Evolutionary conservation across 2,113 vertebrate genomes (phyloP).

Genomic region (Petroica traversi): DNA sequence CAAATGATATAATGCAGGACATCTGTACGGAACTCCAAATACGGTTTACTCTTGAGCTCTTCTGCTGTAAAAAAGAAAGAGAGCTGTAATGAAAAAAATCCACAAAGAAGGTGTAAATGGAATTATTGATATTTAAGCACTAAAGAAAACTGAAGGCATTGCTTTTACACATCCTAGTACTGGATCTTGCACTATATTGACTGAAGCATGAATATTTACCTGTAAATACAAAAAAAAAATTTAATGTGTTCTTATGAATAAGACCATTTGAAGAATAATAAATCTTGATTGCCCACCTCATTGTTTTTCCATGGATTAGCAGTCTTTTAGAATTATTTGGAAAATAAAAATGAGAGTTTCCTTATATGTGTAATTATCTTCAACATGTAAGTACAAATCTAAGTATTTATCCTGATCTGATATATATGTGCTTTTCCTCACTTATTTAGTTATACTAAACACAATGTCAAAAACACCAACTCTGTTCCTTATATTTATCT

Average conservation of each 20-base stretch:
- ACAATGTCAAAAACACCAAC: neutral
- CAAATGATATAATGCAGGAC: neutral
- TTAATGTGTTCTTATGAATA: neutral
- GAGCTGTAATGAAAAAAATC: neutral
- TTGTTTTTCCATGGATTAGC: neutral
- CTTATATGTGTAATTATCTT: neutral
- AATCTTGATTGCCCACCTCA: neutral
- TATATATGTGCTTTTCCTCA: neutral
- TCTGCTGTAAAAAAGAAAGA: neutral
- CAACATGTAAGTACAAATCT: neutral
- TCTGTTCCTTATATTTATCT: neutral
- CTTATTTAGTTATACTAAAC: neutral
- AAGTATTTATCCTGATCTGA: neutral
- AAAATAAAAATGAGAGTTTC: neutral
- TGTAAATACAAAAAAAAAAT: neutral
- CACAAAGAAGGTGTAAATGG: neutral
- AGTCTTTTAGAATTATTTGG: neutral
- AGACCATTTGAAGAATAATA: neutral
- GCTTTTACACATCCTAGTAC: neutral
- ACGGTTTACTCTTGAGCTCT: accelerated
- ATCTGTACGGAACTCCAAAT: neutral
- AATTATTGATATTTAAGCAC: neutral
- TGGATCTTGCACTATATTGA: neutral
- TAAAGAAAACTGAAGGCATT: neutral
- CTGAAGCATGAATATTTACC: neutral